Base-by-base conservation (phyloP, 2,888 invertebrate species). In the Atherix ibis region DNA sequence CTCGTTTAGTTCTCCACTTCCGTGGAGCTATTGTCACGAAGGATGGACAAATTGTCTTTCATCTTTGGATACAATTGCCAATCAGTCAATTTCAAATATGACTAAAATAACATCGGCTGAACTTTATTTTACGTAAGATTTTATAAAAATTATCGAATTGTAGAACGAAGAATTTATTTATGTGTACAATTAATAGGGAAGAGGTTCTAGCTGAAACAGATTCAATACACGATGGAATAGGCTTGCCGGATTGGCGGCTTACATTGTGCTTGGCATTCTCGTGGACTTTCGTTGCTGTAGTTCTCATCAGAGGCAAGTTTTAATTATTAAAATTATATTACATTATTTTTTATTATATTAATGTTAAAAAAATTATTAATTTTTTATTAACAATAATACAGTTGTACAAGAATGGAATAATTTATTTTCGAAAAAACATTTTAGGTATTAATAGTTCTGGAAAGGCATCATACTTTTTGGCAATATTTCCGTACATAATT, bases 401-500 rank as follows among this genome's bases (percentile, higher is more conserved):
- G 66, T 33, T 51, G 68, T 0, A 39, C 61, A 1, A 41, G 54
- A 16, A 58, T 64, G 2, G 68, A 67, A 66, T 37, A 51, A 5
- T 44, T 53, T 16, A 56, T 67, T 18, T 62, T 58, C n/a, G 16
- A 27, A 19, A 10, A 28, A 29, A 16, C n/a, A 18, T 13, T 19
- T 9, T 9, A 39, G 41, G 72, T 3, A 65, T 73, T 4, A 63
- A 66, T 45, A 70, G 69, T 43, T 65, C 70, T 2, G 73, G 73
- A 24, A 73, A 71, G 49, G 71, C 68, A 0, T 71, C 79, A 3
- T 80, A 80, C 50, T 72, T 81, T 45, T 67, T 79, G 3, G 78
- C 79, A 0, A 55, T 77, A 13, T 75, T 76, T 48, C 76, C 77
- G 0, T 73, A 74, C 46, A 50, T 67, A 27, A 64, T 78, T 29